Evolutionary conservation across 2,888 invertebrate genomes (phyloP).

Genomic region (Hyalella azteca): DNA sequence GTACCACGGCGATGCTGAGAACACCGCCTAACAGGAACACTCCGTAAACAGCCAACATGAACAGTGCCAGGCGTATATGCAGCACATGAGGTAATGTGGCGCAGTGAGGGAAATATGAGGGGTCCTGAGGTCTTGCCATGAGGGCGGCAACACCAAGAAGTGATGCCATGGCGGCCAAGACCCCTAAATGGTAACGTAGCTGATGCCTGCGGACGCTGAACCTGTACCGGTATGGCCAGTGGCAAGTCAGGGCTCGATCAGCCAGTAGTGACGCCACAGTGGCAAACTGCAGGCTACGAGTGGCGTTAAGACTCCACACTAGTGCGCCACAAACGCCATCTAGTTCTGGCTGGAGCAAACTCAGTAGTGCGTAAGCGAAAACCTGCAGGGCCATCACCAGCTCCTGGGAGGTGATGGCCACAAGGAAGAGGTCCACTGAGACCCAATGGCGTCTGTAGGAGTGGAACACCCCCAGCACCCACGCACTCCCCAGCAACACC

Average conservation of each 20-base stretch:
- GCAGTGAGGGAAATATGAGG: slow-evolving; percentile 39
- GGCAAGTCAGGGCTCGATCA: slow-evolving; percentile 64
- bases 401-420: slow-evolving; percentile 61
- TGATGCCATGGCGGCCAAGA: slow-evolving; percentile 66
- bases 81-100: slow-evolving; percentile 65
- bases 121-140: slow-evolving; percentile 62
- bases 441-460: slow-evolving; percentile 67
- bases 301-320: slow-evolving; percentile 66
- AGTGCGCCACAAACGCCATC: slow-evolving; percentile 63
- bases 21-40: slow-evolving; percentile 66
- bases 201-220: slow-evolving; percentile 62
- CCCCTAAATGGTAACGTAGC: slow-evolving; percentile 66
- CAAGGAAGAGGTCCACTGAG: slow-evolving; percentile 67
- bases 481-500: slow-evolving; percentile 60
- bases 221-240: slow-evolving; percentile 62
- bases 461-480: slow-evolving; percentile 65
- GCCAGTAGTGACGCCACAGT: slow-evolving; percentile 66
- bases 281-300: slow-evolving; percentile 67
- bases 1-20: slow-evolving; percentile 64
- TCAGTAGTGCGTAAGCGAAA: slow-evolving; percentile 60
- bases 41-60: slow-evolving; percentile 67
- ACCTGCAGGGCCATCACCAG: slow-evolving; percentile 56
- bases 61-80: slow-evolving; percentile 66
- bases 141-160: slow-evolving; percentile 68
- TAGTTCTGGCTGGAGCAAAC: slow-evolving; percentile 59